These are phyloP conservation scores for Maconellicoccus hirsutus DNA, from an alignment of 1,140 invertebrate genomes.

Conservation along the genomic window DNA sequence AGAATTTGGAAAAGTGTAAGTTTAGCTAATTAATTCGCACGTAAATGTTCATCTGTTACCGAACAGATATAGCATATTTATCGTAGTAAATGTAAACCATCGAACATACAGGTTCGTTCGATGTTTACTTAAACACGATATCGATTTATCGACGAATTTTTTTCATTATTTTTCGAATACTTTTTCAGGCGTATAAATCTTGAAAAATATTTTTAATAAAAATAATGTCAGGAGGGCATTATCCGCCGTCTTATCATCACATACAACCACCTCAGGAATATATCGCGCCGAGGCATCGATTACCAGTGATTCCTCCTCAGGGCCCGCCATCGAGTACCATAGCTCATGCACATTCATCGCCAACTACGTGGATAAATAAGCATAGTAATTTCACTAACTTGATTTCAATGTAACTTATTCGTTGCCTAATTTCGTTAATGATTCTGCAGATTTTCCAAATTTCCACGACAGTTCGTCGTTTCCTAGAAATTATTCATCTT, in stretches of 20 bases:
- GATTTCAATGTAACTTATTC: neutral
- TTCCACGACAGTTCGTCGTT: neutral
- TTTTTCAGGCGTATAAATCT: too few relatives aligned
- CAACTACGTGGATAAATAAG: slow-evolving; percentile 24
- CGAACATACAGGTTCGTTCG: too few relatives aligned
- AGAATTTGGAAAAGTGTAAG: too few relatives aligned
- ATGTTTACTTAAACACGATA: too few relatives aligned
- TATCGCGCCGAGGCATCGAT: slow-evolving; percentile 23
- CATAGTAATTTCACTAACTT: slow-evolving; percentile 17
- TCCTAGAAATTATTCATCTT: neutral
- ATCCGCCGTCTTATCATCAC: slow-evolving; percentile 24
- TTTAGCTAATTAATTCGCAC: too few relatives aligned
- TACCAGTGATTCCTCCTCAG: neutral
- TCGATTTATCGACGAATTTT: too few relatives aligned
- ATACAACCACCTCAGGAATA: slow-evolving; percentile 24
- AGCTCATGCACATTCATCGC: slow-evolving; percentile 25
- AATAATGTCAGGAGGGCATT: slow-evolving; percentile 26
- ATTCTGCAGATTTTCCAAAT: neutral
- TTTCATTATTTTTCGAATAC: too few relatives aligned
- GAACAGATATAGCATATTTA: too few relatives aligned
- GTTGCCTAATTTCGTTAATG: neutral
- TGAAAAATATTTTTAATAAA: slow-evolving; percentile 12
- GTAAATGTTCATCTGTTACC: too few relatives aligned
- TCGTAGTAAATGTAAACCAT: too few relatives aligned
- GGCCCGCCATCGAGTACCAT: neutral